A percentile compares a stretch with the other conserved stretches of the same genome.
Evolutionary conservation across 2,797 vertebrate species (phyloP).

Genomic region (Parotocinclus haroldoi): DNA sequence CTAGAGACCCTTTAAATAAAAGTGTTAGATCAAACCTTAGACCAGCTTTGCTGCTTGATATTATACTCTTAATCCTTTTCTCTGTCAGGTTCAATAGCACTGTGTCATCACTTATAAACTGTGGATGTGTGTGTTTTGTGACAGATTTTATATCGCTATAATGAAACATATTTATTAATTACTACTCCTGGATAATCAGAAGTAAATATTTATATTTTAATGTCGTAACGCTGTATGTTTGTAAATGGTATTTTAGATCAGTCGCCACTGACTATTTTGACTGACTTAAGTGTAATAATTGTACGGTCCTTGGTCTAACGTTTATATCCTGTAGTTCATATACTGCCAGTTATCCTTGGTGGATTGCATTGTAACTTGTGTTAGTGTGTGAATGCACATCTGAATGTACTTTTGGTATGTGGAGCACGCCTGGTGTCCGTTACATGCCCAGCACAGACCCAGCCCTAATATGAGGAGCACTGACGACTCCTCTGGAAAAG

Average conservation of each 20-base stretch:
- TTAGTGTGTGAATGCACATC: neutral
- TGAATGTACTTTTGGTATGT: constrained; percentile 6
- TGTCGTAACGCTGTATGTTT: constrained; percentile 15
- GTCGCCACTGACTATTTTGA: neutral
- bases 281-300: neutral
- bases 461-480: too few relatives aligned
- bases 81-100: constrained; percentile 11
- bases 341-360: constrained; percentile 22
- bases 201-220: constrained; percentile 35
- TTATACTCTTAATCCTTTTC: constrained; percentile 6
- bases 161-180: constrained; percentile 33
- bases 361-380: neutral
- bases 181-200: constrained; percentile 9
- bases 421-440: too few relatives aligned
- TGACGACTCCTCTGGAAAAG: too few relatives aligned
- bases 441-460: too few relatives aligned
- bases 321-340: constrained; percentile 6
- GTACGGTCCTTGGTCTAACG: constrained; percentile 24
- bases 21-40: neutral
- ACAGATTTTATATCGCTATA: constrained; percentile 36
- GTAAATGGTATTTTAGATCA: constrained; percentile 5
- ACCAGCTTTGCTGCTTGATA: constrained; percentile 17
- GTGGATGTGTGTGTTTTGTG: constrained; percentile 29
- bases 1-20: too few relatives aligned
- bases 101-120: constrained; percentile 17